Base-by-base conservation (phyloP, 2,113 vertebrate species). In the Lethenteron camtschaticum region DNA sequence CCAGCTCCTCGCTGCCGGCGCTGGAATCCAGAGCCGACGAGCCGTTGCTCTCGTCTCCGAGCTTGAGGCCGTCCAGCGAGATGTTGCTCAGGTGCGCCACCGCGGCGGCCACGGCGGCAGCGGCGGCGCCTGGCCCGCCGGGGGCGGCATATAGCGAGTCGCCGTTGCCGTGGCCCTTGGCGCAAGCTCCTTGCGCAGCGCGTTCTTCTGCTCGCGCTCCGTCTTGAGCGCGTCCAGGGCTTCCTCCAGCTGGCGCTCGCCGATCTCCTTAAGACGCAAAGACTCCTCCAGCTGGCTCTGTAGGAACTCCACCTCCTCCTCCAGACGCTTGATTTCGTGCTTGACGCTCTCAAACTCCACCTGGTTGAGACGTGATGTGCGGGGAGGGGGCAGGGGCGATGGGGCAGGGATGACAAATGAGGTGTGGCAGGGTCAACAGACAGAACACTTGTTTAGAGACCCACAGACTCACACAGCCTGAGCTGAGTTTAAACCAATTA, bases 341-440 rank as follows among this genome's bases (percentile, higher is more conserved):
- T 99, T 99, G 78, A 97, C 79, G 57, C 92, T 90, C 80, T 99
- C 94, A 2, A 91, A 99, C 77, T 99, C 94, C 76, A 97, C 91
- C 92, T 99, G 82, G 70, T 80, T 78, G 72, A 79, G 77, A 78
- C 41, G 41, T 5, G 41, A 41, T 41, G 41, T 41, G 3, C 41
- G 41, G 41, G 41, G 5, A 41, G 41, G 41, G 5, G 41, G 41
- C 41, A 41, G 5, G 41, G 41, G 41, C 41, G 41, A 41, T 41
- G 5, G 41, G 41, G 5, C 41, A 41, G 41, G 41, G 5, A 41
- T 41, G 41, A 41, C 6, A 41, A 41, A 41, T 41, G 41, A 41
- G 41, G 41, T 7, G 41, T 41, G 41, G 41, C 6, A 41, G 41
- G 6, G 41, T 41, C 41, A 41, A 41, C 41, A 41, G 41, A 41